Percentiles rank a stretch among this genome's conserved stretches.
Evolutionary conservation across 2,797 vertebrate species (phyloP).

Genomic region (Moxostoma hubbsi): DNA sequence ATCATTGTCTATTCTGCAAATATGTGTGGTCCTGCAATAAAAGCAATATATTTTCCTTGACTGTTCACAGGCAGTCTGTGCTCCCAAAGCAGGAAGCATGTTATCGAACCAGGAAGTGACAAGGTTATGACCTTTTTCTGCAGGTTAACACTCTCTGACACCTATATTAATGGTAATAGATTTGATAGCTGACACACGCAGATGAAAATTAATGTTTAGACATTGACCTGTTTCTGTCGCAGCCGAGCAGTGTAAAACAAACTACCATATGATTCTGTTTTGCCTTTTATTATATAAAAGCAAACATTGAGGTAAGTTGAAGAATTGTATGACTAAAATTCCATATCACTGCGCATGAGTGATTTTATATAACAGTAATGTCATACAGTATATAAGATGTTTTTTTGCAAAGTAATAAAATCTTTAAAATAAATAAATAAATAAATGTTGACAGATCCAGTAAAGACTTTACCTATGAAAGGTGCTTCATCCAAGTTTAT

Average conservation of each 20-base stretch:
- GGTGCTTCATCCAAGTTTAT: too few species aligned
- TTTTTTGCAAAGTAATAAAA: too few species aligned
- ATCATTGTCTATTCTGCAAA: conserved; percentile 24
- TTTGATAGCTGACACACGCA: conserved; percentile 22
- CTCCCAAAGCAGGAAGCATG: conserved; percentile 2
- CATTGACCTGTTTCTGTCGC: conserved; percentile 37
- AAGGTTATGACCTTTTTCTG: conserved; percentile 41
- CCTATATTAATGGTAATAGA: conserved; percentile 18
- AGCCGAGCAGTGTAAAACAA: background rate
- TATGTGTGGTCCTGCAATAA: conserved; percentile 13
- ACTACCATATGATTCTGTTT: conserved; percentile 6
- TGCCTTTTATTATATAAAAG: conserved; percentile 9
- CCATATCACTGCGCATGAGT: too few species aligned
- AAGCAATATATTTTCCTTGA: conserved; percentile 32
- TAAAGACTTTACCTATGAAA: too few species aligned
- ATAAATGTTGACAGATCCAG: too few species aligned
- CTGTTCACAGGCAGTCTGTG: background rate
- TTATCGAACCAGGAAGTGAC: conserved; percentile 13
- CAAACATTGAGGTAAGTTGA: background rate
- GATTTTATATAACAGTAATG: too few species aligned
- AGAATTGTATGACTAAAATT: too few species aligned
- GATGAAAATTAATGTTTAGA: conserved; percentile 39
- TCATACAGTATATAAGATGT: too few species aligned
- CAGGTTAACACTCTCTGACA: conserved; percentile 13
- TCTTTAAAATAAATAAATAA: too few species aligned